Conservation (phyloP, 2,888 invertebrate genomes). For the Flabesymbios commensalis region DNA sequence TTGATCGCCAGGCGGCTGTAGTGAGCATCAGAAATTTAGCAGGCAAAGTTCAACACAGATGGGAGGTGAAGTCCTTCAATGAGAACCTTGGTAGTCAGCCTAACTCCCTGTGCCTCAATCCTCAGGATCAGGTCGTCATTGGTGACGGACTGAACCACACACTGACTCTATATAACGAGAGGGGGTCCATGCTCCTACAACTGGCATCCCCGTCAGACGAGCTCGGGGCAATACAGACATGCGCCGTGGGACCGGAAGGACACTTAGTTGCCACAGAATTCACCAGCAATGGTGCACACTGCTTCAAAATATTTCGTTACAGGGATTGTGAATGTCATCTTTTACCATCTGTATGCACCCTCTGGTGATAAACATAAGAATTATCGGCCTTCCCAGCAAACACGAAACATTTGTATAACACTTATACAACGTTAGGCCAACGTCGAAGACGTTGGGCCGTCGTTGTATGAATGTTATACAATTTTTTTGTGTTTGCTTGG, state of each 20-base stretch:
- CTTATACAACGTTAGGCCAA: too few species aligned
- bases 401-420: too few species aligned
- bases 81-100: slow-evolving; percentile 45
- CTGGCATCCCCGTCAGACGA: slow-evolving; percentile 48
- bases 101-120: slow-evolving; percentile 42
- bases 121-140: slow-evolving; percentile 43
- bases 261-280: slow-evolving; percentile 51
- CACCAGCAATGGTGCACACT: slow-evolving; percentile 48
- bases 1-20: slow-evolving; percentile 41
- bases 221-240: slow-evolving; percentile 46
- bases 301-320: slow-evolving; percentile 54
- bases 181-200: slow-evolving; percentile 43
- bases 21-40: slow-evolving; percentile 44
- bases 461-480: too few species aligned
- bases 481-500: too few species aligned
- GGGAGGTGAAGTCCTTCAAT: slow-evolving; percentile 38
- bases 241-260: slow-evolving; percentile 52
- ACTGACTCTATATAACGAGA: slow-evolving; percentile 47
- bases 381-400: too few species aligned
- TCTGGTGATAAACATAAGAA: too few species aligned
- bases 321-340: slow-evolving; percentile 37
- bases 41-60: slow-evolving; percentile 42
- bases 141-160: slow-evolving; percentile 53
- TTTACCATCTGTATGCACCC: background rate
- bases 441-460: too few species aligned